Conservation (phyloP, 2,113 vertebrate genomes). For the Ramphastos sulfuratus region DNA sequence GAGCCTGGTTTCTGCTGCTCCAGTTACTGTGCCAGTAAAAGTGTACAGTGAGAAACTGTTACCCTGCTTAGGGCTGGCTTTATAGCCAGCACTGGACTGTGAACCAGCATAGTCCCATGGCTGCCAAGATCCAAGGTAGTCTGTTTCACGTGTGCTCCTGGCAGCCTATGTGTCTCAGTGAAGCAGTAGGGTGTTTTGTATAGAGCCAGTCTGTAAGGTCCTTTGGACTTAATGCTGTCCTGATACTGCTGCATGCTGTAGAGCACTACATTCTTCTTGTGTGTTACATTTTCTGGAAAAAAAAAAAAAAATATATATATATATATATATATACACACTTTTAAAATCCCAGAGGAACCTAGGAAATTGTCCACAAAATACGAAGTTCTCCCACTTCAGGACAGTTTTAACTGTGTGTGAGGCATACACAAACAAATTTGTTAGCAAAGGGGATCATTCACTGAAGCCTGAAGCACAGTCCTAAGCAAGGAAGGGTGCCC, state of each 20-base stretch:
- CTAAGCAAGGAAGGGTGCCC: background rate
- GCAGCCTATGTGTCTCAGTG: background rate
- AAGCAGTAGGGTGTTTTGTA: background rate
- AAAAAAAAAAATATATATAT: no score
- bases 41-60: background rate
- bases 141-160: accelerated
- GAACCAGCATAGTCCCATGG: accelerated
- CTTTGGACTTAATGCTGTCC: background rate
- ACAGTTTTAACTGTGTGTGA: background rate
- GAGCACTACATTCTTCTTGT: background rate
- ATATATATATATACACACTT: no score
- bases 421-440: background rate
- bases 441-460: background rate
- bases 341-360: background rate
- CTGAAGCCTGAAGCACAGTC: background rate
- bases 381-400: background rate
- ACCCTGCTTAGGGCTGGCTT: background rate
- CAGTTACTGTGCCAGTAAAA: background rate
- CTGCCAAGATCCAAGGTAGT: background rate
- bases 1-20: background rate
- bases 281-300: background rate
- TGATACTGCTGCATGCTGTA: background rate
- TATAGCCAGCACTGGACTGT: background rate
- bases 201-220: background rate
- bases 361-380: background rate